Conservation (phyloP, 2,888 invertebrate genomes). For the Hyposoter didymator region DNA sequence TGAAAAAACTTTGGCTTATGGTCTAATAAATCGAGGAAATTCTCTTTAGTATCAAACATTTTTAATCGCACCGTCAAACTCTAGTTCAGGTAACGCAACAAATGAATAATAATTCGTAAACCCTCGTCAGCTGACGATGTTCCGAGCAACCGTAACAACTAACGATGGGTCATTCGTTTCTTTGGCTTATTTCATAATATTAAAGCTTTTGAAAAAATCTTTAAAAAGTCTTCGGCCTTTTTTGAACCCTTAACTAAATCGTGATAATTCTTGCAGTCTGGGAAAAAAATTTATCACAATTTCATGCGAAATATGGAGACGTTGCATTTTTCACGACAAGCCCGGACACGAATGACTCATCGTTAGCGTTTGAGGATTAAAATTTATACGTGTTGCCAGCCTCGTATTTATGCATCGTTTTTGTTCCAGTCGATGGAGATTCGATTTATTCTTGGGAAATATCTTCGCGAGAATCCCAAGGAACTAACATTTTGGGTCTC, state of each 20-base stretch:
- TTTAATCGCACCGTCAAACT: slow-evolving; percentile 83
- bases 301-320: too few relatives aligned
- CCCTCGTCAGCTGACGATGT: too few relatives aligned
- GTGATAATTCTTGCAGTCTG: too few relatives aligned
- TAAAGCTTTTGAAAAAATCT: background rate
- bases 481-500: slow-evolving; percentile 94
- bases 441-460: slow-evolving; percentile 87
- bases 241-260: too few relatives aligned
- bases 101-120: background rate
- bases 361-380: background rate
- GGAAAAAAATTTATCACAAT: background rate
- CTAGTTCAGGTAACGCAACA: slow-evolving; percentile 69
- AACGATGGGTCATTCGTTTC: too few relatives aligned
- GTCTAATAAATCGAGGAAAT: slow-evolving; percentile 34
- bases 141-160: too few relatives aligned
- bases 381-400: background rate
- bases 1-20: slow-evolving; percentile 21
- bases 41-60: slow-evolving; percentile 86
- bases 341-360: too few relatives aligned
- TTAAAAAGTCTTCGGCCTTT: background rate
- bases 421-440: slow-evolving; percentile 3
- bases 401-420: background rate
- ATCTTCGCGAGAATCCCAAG: slow-evolving; percentile 88
- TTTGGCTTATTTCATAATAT: background rate
- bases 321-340: too few relatives aligned